A percentile compares a stretch with the other conserved stretches of the same genome.
Evolutionary conservation across 2,797 vertebrate species (phyloP).

Genomic region (Gadopsis marmoratus): DNA sequence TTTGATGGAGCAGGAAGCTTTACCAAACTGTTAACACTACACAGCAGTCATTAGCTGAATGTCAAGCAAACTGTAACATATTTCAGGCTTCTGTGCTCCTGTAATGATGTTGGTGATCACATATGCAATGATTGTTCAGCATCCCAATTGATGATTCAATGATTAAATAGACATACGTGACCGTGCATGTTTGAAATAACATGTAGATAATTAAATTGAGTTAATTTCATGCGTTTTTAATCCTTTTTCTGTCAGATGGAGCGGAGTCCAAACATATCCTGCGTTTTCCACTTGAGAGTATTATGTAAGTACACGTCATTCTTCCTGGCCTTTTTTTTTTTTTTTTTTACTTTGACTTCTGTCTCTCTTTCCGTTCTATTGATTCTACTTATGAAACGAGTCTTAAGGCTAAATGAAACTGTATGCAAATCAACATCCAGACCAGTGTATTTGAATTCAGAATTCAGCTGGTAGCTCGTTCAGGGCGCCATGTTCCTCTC

Average conservation of each 20-base stretch:
- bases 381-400: conserved; percentile 23
- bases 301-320: conserved; percentile 88
- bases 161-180: neutral
- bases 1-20: neutral
- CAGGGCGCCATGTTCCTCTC: too few species aligned
- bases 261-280: conserved; percentile 97
- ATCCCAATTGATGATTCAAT: neutral
- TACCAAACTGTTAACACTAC: neutral
- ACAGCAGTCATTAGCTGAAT: neutral
- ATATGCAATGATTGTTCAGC: neutral
- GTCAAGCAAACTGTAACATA: neutral
- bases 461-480: too few species aligned
- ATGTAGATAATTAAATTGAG: neutral
- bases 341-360: conserved; percentile 23
- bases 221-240: neutral
- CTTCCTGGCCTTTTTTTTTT: neutral
- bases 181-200: neutral
- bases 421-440: conserved; percentile 70
- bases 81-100: neutral
- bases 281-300: conserved; percentile 97
- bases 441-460: too few species aligned
- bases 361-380: neutral
- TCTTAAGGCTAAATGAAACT: conserved; percentile 43
- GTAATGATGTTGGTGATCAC: neutral
- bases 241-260: conserved; percentile 89